A percentile compares a stretch with the other conserved stretches of the same genome.
These are phyloP conservation scores for Halesus radiatus DNA, from an alignment of 1,140 invertebrate species.

Conservation along the genomic window DNA sequence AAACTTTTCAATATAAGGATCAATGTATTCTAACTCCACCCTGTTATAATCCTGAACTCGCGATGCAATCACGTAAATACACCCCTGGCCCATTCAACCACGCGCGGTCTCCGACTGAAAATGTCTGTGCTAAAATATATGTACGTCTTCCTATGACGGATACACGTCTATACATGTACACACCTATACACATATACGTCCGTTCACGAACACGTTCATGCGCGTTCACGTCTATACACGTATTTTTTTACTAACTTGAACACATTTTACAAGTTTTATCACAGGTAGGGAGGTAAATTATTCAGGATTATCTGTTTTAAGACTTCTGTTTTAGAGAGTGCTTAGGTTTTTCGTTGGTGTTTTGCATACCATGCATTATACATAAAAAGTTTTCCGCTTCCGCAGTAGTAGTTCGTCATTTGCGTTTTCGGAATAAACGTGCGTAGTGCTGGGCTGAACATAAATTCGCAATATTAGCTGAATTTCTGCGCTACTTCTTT, in stretches of 20 bases:
- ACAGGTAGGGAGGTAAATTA: neutral
- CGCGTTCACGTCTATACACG: too few relatives aligned
- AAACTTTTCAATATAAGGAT: constrained; percentile 17
- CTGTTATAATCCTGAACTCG: constrained; percentile 1
- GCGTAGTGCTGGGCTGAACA: too few relatives aligned
- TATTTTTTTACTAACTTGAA: too few relatives aligned
- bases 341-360: neutral
- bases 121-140: constrained; percentile 3
- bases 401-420: neutral
- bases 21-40: constrained; percentile 11
- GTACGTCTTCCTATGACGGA: too few relatives aligned
- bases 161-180: too few relatives aligned
- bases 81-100: neutral
- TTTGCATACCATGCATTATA: constrained; percentile 1
- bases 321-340: constrained; percentile 4
- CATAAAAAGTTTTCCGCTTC: neutral
- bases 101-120: constrained; percentile 8
- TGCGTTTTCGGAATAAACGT: neutral
- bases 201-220: too few relatives aligned
- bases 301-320: constrained; percentile 11
- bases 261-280: too few relatives aligned
- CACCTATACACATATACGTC: too few relatives aligned
- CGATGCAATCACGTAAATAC: constrained; percentile 27
- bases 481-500: too few relatives aligned
- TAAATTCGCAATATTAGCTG: too few relatives aligned